Base-by-base conservation (phyloP, 2,797 vertebrate species). In the Poeciliopsis presidionis region DNA sequence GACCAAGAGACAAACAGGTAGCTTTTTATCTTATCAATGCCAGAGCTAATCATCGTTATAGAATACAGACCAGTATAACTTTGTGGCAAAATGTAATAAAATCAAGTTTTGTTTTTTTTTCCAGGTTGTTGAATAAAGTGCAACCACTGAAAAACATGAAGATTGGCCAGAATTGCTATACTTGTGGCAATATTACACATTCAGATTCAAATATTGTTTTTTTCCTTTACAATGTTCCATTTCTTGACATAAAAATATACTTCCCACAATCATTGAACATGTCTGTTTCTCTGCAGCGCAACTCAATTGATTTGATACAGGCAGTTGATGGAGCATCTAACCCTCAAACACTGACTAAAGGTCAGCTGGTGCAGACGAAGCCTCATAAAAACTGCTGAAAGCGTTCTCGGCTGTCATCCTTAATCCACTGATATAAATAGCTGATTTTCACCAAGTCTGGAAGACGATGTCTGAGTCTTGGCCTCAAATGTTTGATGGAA, bases 301-400 rank as follows among this genome's bases (percentile, higher is more conserved):
- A 67, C 20, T 67, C 39, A 69, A 13, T 43, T 69, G 65, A 22
- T 41, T 67, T 41, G 36, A 67, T 22, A 41, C 7, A 69, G 65
- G 39, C 39, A 43, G 65, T 69, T 43, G 36, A 18, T 25, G 39
- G 39, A 69, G 65, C 36, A 69, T 43, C 20, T 39, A 69, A 43
- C 65, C 22, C 36, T 43, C 39, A n/a, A 12, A 69, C 65, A 69
- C 65, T 69, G 65, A 69, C 36, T 69, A 65, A 65, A 65, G 33
- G 61, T 61, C 28, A 61, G 1, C 4, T 65, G 30, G 39, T 43
- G 5, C 18, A 69, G 33, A 43, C 39, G 65, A 69, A n/a, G 39
- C 65, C 20, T 69, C 25, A n/a, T 45, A 41, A 67, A 41, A 39
- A 39, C 36, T 41, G 63, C 36, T 12, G 36, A 41, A 25, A 45